Conservation (phyloP, 2,888 invertebrate genomes). For the Chymomyza fuscimana region DNA sequence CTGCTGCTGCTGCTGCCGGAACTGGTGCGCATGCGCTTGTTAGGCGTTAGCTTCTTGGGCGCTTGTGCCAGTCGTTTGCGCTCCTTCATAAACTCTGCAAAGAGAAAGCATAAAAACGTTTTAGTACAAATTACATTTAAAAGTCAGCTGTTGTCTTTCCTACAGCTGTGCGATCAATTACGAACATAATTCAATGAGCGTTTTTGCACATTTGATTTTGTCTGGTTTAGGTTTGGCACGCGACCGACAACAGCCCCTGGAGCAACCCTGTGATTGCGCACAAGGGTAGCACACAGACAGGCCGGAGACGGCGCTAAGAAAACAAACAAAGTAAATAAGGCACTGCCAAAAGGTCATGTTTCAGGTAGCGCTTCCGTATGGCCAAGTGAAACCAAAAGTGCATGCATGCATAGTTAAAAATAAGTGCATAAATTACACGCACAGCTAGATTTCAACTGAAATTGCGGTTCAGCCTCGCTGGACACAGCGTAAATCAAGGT, state of each 20-base stretch:
- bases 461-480: conserved; percentile 19
- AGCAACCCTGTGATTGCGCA: conserved; percentile 8
- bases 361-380: conserved; percentile 26
- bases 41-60: conserved; percentile 78
- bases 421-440: conserved; percentile 68
- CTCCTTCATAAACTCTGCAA: conserved; percentile 80
- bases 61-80: conserved; percentile 79
- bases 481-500: conserved; percentile 19
- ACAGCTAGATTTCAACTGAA: conserved; percentile 41
- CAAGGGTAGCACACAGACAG: conserved; percentile 19
- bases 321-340: conserved; percentile 40
- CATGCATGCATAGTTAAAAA: conserved; percentile 13
- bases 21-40: conserved; percentile 77
- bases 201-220: conserved; percentile 70
- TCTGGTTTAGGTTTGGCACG: conserved; percentile 56
- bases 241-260: conserved; percentile 51
- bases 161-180: conserved; percentile 12
- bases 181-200: conserved; percentile 8
- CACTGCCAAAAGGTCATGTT: conserved; percentile 29
- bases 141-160: conserved; percentile 56
- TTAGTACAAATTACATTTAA: conserved; percentile 33
- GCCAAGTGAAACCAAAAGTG: conserved; percentile 20
- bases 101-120: conserved; percentile 16
- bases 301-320: conserved; percentile 40
- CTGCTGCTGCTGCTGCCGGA: conserved; percentile 52